Percentiles rank a stretch among this genome's conserved stretches.
phyloP scores from a whole-genome alignment of 1,140 invertebrate species.

The Pseudomyrmex dendroicus region DNA sequence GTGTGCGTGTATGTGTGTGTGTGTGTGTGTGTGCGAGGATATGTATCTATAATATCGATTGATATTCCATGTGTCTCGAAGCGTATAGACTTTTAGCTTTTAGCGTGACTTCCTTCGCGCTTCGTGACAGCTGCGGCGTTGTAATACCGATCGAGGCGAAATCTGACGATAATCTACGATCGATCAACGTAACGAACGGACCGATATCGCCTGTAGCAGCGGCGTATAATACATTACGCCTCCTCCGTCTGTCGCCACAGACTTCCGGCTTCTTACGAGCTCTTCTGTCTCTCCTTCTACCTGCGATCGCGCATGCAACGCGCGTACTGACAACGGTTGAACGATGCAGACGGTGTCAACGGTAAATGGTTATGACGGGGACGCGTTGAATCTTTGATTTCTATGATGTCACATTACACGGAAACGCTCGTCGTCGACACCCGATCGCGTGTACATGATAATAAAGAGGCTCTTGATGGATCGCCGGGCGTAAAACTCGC shows the following conservation, averaged over 20 bases:
- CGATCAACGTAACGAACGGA: constrained; percentile 55
- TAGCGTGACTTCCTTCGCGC: constrained; percentile 60
- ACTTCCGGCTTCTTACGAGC: constrained; percentile 66
- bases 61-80: constrained; percentile 12
- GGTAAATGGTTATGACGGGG: constrained; percentile 81
- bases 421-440: constrained; percentile 63
- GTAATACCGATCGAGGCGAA: constrained; percentile 8
- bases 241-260: background rate
- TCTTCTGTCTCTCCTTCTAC: constrained; percentile 45
- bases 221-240: constrained; percentile 40
- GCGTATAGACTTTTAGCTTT: background rate
- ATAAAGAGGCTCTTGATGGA: constrained; percentile 20
- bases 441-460: constrained; percentile 31
- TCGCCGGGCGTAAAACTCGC: constrained; percentile 2
- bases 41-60: background rate
- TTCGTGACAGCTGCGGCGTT: constrained; percentile 16
- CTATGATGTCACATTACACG: constrained; percentile 74
- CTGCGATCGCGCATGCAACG: constrained; percentile 71
- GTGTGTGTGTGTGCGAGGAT: background rate
- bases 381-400: constrained; percentile 80
- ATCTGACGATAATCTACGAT: constrained; percentile 62
- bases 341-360: constrained; percentile 80
- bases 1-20: background rate
- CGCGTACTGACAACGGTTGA: constrained; percentile 75
- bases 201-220: constrained; percentile 17